These are phyloP conservation scores for Morone saxatilis DNA, from an alignment of 2,113 vertebrate genomes.

Conservation along the genomic window DNA sequence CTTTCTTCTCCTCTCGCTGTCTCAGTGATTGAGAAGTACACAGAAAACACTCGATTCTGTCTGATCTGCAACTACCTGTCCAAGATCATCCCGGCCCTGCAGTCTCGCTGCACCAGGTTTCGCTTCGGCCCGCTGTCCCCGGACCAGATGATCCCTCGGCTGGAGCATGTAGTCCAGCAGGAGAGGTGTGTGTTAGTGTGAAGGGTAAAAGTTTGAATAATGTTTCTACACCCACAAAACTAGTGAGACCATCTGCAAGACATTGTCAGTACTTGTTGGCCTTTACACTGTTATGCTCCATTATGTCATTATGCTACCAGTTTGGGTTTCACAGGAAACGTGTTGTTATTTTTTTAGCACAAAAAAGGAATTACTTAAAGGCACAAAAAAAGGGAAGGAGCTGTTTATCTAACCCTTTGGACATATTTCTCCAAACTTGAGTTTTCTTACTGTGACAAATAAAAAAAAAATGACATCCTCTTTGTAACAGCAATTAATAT, in stretches of 20 bases:
- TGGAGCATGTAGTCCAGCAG: constrained; percentile 89
- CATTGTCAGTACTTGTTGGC: too few relatives aligned
- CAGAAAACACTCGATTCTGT: constrained; percentile 97
- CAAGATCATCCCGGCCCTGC: constrained; percentile 97
- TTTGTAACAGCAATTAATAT: neutral
- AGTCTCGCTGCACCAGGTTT: constrained; percentile 97
- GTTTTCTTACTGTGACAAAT: neutral
- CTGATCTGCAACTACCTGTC: constrained; percentile 98
- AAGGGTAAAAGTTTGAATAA: too few relatives aligned
- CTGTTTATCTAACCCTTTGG: neutral
- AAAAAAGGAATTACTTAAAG: too few relatives aligned
- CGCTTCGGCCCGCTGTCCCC: constrained; percentile 94
- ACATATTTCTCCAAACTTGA: neutral
- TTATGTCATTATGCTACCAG: neutral
- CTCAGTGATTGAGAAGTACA: constrained; percentile 97
- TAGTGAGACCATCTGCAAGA: neutral
- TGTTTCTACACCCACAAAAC: neutral
- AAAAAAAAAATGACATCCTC: too few relatives aligned
- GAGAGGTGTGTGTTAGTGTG: constrained; percentile 83
- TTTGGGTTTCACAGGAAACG: neutral
- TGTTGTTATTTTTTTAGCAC: too few relatives aligned
- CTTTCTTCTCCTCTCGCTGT: neutral
- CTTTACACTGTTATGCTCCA: neutral
- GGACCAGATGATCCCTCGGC: constrained; percentile 93
- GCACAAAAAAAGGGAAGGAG: too few relatives aligned